These are phyloP conservation scores for Furcula furcula DNA, from an alignment of 2,888 invertebrate species.

Conservation along the genomic window DNA sequence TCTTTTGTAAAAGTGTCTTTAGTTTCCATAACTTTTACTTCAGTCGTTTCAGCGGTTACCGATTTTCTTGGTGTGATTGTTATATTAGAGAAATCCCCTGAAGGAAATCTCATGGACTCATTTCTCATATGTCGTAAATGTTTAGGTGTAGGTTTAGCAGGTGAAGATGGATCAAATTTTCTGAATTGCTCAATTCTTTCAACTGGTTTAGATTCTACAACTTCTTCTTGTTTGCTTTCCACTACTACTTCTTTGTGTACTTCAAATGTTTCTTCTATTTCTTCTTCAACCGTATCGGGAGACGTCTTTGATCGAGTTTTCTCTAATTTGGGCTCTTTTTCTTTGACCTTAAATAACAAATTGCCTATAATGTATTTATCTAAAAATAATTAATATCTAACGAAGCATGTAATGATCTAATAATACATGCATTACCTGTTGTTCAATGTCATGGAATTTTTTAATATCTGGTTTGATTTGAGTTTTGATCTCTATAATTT, in stretches of 20 bases:
- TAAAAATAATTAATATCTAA: too few species aligned
- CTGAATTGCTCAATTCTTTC: conserved; percentile 65
- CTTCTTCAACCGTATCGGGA: conserved; percentile 60
- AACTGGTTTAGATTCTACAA: conserved; percentile 60
- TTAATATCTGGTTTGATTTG: conserved; percentile 83
- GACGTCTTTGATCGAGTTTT: conserved; percentile 64
- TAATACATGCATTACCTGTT: conserved; percentile 57
- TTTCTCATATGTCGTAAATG: conserved; percentile 79
- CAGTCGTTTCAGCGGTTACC: conserved; percentile 70
- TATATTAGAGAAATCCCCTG: conserved; percentile 76
- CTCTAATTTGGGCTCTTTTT: conserved; percentile 67
- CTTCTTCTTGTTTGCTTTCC: conserved; percentile 54
- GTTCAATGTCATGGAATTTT: conserved; percentile 76
- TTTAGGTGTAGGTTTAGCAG: conserved; percentile 75
- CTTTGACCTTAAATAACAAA: conserved; percentile 44
- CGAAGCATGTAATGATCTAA: too few species aligned
- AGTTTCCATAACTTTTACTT: conserved; percentile 51
- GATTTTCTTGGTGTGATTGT: conserved; percentile 74
- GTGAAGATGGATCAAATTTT: conserved; percentile 72
- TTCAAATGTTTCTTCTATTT: conserved; percentile 39
- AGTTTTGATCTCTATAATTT: conserved; percentile 86
- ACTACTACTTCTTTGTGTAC: conserved; percentile 35
- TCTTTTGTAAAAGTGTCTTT: conserved; percentile 61
- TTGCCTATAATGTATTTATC: neutral
- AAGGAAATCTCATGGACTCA: conserved; percentile 78